A percentile compares a stretch with the other conserved stretches of the same genome.
phyloP scores from a whole-genome alignment of 2,113 vertebrate genomes.

The Kryptolebias marmoratus region DNA sequence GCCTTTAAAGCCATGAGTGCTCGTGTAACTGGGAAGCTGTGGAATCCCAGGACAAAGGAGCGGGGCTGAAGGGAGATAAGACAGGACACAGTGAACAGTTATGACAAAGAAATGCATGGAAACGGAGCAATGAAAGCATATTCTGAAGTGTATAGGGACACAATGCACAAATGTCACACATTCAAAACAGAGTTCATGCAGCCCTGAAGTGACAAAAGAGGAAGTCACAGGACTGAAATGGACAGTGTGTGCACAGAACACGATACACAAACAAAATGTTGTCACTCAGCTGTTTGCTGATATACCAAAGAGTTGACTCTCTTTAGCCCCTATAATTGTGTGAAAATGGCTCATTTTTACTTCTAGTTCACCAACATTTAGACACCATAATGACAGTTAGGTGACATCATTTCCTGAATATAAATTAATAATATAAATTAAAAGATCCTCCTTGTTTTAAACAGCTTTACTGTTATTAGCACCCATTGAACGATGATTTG shows the following conservation, averaged over 20 bases:
- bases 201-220: neutral
- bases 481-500: no score
- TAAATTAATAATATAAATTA: no score
- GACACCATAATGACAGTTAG: no score
- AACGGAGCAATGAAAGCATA: conserved; percentile 39
- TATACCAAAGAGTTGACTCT: no score
- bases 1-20: conserved; percentile 20
- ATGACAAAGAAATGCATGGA: conserved; percentile 24
- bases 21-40: conserved; percentile 28
- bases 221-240: neutral
- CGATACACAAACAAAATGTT: neutral
- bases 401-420: no score
- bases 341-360: no score
- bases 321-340: no score
- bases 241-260: neutral
- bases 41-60: conserved; percentile 53
- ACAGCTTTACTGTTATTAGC: no score
- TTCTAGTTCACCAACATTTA: no score
- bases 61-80: conserved; percentile 37
- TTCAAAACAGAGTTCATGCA: neutral
- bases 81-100: conserved; percentile 20
- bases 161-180: conserved; percentile 1
- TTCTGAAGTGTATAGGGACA: neutral
- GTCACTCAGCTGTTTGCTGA: neutral
- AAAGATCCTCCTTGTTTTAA: no score